Base-by-base conservation (phyloP, 1,140 invertebrate species). In the Papilio machaon region DNA sequence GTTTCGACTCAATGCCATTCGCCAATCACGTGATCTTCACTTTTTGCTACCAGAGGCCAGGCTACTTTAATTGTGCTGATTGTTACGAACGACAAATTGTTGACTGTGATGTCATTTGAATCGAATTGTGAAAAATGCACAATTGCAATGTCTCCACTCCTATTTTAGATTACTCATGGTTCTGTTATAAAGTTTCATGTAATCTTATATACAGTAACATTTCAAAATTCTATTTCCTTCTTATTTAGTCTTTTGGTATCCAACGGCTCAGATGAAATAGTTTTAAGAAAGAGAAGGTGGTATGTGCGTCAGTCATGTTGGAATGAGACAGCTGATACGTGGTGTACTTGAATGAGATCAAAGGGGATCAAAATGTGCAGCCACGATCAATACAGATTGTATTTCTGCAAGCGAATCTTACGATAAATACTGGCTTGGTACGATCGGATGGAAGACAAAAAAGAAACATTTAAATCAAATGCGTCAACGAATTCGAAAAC, bases 91-190 rank as follows among this genome's bases (percentile, higher is more conserved):
- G 58, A 82, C 85, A 83, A 87, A 87, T 85, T 77, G 77, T 77
- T 60, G 35, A 58, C 58, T 58, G 75, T 90, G 87, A 90, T 82
- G 87, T 89, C 88, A 88, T 83, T 82, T 82, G 85, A 67, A 35
- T 70, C 23, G 13, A 64, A 23, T 64, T 70, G 19, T 64, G 77
- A 58, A 70, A 81, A 74, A 67, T 83, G 80, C 81, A 81, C 73
- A 81, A 80, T 83, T 82, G 54, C 84, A 85, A 84, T 81, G 73
- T n/a, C 60, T 67, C 60, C 60, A 67, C 64, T 70, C 64, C 64
- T 70, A 70, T 30, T 70, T 67, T 23, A 23, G 23, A 13, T 67
- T 35, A 67, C 35, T 6, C 23, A 13, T n/a, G 35, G 15, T 38
- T 73, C 13, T 73, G 13, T 43, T 6, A 30, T 30, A 30, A 47